A percentile compares a stretch with the other conserved stretches of the same genome.
These are phyloP conservation scores for Argyrosomus regius DNA, from an alignment of 2,797 vertebrate species.

Conservation along the genomic window DNA sequence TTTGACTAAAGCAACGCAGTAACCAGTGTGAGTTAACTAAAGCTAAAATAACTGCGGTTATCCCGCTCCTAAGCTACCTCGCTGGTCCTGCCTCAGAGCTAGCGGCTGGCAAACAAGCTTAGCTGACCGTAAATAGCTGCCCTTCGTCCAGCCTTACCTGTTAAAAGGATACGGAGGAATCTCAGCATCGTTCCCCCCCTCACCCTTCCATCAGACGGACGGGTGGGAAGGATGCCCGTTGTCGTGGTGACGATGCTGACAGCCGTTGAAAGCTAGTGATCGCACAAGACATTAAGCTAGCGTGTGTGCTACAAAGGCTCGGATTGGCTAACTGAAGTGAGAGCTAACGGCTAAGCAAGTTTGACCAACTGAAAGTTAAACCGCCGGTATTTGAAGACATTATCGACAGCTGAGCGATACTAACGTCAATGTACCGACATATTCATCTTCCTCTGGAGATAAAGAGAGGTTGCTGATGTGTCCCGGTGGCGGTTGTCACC, in stretches of 20 bases:
- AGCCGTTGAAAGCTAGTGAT: constrained; percentile 23
- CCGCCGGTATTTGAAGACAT: background rate
- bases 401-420: background rate
- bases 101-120: constrained; percentile 16
- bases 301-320: background rate
- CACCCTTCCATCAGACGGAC: constrained; percentile 73
- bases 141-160: constrained; percentile 55
- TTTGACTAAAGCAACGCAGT: background rate
- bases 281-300: constrained; percentile 51
- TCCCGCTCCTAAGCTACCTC: constrained; percentile 17
- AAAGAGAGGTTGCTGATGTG: background rate
- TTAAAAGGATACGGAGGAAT: constrained; percentile 70
- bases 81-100: background rate
- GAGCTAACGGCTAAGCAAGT: constrained; percentile 50
- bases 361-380: background rate
- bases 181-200: constrained; percentile 73
- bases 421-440: background rate
- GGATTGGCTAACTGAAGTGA: background rate
- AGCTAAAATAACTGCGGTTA: background rate
- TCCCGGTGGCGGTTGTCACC: constrained; percentile 3
- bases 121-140: background rate
- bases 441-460: background rate
- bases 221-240: constrained; percentile 25
- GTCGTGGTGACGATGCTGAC: constrained; percentile 41
- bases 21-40: background rate